A percentile compares a stretch with the other conserved stretches of the same genome.
Conservation (phyloP, 2,797 vertebrate genomes). For the Fistularia commersonii region DNA sequence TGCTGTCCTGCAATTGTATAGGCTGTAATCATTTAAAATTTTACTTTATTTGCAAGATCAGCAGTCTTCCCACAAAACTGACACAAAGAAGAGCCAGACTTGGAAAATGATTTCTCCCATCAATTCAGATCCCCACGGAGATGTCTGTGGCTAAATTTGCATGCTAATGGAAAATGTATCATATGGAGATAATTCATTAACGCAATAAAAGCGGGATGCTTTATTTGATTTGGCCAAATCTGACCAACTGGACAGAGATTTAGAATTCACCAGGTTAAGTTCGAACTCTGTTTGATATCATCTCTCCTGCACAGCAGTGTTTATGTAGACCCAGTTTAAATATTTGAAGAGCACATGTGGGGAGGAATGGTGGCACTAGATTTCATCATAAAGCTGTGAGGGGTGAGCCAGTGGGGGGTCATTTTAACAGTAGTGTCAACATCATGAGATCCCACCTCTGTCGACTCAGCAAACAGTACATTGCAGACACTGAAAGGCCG, state of each 20-base stretch:
- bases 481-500: conserved; percentile 43
- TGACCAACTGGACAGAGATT: conserved; percentile 57
- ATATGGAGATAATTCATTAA: conserved; percentile 53
- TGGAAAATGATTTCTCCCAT: too few relatives aligned
- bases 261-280: conserved; percentile 49
- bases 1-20: too few relatives aligned
- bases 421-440: conserved; percentile 77
- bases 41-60: too few relatives aligned
- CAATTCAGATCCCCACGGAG: too few relatives aligned
- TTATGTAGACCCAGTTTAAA: conserved; percentile 73
- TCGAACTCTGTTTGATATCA: conserved; percentile 45
- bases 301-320: conserved; percentile 52
- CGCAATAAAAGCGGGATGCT: conserved; percentile 40
- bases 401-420: conserved; percentile 66
- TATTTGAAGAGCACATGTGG: conserved; percentile 79
- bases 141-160: neutral
- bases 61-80: too few relatives aligned
- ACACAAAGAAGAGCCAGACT: too few relatives aligned
- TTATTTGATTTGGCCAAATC: conserved; percentile 59
- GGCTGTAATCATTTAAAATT: too few relatives aligned
- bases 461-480: conserved; percentile 74
- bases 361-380: conserved; percentile 70
- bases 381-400: conserved; percentile 76
- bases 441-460: conserved; percentile 54
- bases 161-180: conserved; percentile 26